Percentiles rank a stretch among this genome's conserved stretches.
These are phyloP conservation scores for Podarcis siculus DNA, from an alignment of 2,797 vertebrate species.

Conservation along the genomic window DNA sequence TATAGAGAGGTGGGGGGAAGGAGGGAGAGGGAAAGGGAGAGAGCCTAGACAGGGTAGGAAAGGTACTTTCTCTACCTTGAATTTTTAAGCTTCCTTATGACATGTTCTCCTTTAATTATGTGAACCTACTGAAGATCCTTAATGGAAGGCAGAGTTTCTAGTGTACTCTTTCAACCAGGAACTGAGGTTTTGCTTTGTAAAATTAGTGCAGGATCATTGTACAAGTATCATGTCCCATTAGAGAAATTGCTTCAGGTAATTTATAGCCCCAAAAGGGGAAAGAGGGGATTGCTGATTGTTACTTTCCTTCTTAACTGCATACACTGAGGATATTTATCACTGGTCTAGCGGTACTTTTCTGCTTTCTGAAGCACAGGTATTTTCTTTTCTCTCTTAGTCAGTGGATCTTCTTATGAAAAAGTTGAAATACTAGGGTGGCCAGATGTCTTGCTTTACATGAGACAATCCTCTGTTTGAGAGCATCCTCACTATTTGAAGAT, in stretches of 20 bases:
- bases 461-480: too few relatives aligned
- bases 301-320: not conserved
- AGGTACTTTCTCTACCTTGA: not conserved
- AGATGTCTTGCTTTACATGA: too few relatives aligned
- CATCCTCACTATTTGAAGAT: too few relatives aligned
- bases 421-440: too few relatives aligned
- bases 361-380: too few relatives aligned
- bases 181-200: not conserved
- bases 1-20: not conserved
- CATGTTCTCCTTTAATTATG: not conserved
- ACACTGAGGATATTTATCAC: not conserved
- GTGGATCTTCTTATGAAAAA: too few relatives aligned
- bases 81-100: not conserved
- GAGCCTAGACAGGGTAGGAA: not conserved
- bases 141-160: not conserved
- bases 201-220: not conserved
- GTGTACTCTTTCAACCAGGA: not conserved
- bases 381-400: too few relatives aligned
- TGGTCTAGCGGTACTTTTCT: not conserved
- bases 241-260: not conserved
- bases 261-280: not conserved
- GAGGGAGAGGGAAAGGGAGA: too few relatives aligned
- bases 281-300: not conserved
- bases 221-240: accelerated
- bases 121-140: not conserved